Base-by-base conservation (phyloP, 2,113 vertebrate species). In the Elephantulus edwardii region DNA sequence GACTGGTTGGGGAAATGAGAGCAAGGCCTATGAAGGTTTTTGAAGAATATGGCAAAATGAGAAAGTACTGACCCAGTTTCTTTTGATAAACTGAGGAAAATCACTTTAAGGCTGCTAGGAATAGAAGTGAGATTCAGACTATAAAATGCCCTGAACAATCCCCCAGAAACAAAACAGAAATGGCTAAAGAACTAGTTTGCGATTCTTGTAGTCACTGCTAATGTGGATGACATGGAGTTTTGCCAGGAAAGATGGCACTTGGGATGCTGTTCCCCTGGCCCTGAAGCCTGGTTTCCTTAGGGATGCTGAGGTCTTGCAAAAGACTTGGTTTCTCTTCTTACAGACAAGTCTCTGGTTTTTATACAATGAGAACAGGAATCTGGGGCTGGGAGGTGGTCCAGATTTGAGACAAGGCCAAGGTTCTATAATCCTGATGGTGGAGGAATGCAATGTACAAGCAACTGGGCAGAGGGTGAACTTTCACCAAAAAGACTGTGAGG, bases 231-330 rank as follows among this genome's bases (percentile, higher is more conserved):
- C 58, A 22, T 24, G 38, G 80, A 83, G 52, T 6, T 42, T 14
- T 16, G 76, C 42, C 6, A 4, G 0, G 33, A 38, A 1, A 83
- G 70, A 20, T 0, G 0, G 54, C 9, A 3, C 38, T 10, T 14
- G n/a, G 33, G 33, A 19, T 8, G 11, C 16, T 14, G 33, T 9
- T 14, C 46, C 42, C 8, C 7, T 28, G n/a, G 44, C 35, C 17
- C 48, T 24, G 6, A 52, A 84, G 35, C 33, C 30, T 58, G 58
- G 10, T 33, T 74, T 87, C 62, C 40, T 66, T 17, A 9, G 0
- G 17, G 2, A 66, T 26, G 22, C 2, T n/a, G 56, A 68, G 26
- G 75, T 30, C 38, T 4, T 3, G 2, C 22, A n/a, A 54, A 48
- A 78, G 19, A n/a, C 16, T 3, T 76, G 75, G 20, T 1, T 10